Conservation (phyloP, 2,888 invertebrate species). For the Tinea semifulvella region DNA sequence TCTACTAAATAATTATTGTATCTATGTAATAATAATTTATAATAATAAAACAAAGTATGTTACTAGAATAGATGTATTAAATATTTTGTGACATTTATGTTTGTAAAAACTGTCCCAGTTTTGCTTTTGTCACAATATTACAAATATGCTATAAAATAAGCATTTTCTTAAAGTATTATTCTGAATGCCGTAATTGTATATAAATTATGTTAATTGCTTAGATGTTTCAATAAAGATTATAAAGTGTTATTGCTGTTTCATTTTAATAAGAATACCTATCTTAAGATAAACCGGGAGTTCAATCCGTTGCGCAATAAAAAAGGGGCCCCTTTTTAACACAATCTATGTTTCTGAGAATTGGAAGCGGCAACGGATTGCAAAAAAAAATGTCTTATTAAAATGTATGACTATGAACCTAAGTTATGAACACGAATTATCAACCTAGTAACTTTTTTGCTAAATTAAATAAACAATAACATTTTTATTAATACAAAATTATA, state of each 20-base stretch:
- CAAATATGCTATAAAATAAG: background rate
- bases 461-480: too few relatives aligned
- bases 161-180: conserved; percentile 11
- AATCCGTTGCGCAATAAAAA: too few relatives aligned
- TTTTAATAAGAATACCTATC: conserved; percentile 16
- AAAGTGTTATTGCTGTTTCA: conserved; percentile 2
- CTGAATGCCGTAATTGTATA: conserved; percentile 14
- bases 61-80: background rate
- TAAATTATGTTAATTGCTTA: conserved; percentile 13
- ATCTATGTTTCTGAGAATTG: too few relatives aligned
- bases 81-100: background rate
- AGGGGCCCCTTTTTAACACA: too few relatives aligned
- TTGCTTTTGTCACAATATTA: background rate
- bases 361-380: too few relatives aligned
- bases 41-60: background rate
- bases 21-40: background rate
- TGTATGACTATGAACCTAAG: too few relatives aligned
- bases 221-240: conserved; percentile 13
- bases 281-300: too few relatives aligned
- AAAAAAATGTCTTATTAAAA: too few relatives aligned
- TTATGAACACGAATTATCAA: too few relatives aligned
- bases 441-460: too few relatives aligned
- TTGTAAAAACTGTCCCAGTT: too few relatives aligned
- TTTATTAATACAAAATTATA: too few relatives aligned
- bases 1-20: background rate